phyloP scores from a whole-genome alignment of 2,888 invertebrate species.

The Cosmia pyralina region DNA sequence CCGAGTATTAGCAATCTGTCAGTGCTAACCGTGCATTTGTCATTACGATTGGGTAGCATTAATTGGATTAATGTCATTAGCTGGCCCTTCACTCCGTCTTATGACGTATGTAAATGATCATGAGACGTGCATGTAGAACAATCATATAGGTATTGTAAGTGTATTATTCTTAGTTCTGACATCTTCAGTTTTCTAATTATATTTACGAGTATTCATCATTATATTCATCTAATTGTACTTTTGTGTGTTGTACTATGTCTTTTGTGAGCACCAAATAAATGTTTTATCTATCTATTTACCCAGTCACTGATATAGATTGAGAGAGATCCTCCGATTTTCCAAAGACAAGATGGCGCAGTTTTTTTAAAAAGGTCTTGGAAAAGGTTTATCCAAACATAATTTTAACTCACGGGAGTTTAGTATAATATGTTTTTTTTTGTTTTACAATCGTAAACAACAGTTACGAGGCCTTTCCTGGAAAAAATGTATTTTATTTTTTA shows the following conservation, averaged over 20 bases:
- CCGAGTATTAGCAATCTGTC: conserved; percentile 77
- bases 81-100: conserved; percentile 46
- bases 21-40: conserved; percentile 83
- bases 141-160: neutral
- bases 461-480: neutral
- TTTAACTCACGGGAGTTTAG: neutral
- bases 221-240: too few relatives aligned
- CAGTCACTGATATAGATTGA: neutral
- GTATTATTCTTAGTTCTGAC: neutral
- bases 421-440: neutral
- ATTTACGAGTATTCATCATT: too few relatives aligned
- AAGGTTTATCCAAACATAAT: neutral
- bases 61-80: conserved; percentile 67
- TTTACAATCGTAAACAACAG: neutral
- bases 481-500: neutral
- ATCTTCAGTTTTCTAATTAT: neutral
- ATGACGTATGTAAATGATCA: conserved; percentile 53
- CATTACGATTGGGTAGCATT: conserved; percentile 74
- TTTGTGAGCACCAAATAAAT: too few relatives aligned
- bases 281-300: too few relatives aligned
- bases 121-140: neutral
- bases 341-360: neutral
- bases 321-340: neutral
- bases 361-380: neutral
- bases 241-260: too few relatives aligned